Conservation (phyloP, 2,888 invertebrate genomes). For the Drosophila neotestacea region DNA sequence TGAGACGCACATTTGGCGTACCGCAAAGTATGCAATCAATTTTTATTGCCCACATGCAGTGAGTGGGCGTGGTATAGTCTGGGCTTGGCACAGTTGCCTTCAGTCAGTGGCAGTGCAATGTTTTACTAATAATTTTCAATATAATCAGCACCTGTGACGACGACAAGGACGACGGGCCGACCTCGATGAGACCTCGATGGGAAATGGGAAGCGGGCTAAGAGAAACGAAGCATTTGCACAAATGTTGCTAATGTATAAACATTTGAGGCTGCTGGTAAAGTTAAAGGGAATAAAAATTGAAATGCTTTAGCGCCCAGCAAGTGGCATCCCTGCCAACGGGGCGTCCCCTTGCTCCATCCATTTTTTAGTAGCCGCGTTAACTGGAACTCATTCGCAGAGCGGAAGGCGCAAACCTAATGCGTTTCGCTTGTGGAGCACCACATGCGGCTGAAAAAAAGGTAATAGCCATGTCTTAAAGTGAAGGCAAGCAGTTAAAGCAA, state of each 20-base stretch:
- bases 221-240: constrained; percentile 54
- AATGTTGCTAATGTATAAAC: constrained; percentile 79
- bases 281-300: constrained; percentile 59
- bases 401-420: constrained; percentile 55
- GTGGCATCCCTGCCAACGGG: constrained; percentile 21
- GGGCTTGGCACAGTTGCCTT: neutral
- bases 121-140: constrained; percentile 77
- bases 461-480: constrained; percentile 39
- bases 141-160: constrained; percentile 78
- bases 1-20: constrained; percentile 56
- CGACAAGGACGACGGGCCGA: constrained; percentile 23
- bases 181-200: neutral
- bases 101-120: constrained; percentile 59
- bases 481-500: neutral
- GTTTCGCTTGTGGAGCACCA: constrained; percentile 52
- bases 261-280: constrained; percentile 57
- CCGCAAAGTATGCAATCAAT: constrained; percentile 77
- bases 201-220: neutral
- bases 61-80: constrained; percentile 31
- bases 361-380: constrained; percentile 33
- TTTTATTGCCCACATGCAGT: constrained; percentile 73
- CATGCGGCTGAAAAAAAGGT: constrained; percentile 57
- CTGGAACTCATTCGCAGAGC: constrained; percentile 22
- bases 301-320: constrained; percentile 48
- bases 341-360: constrained; percentile 34